Evolutionary conservation across 2,888 invertebrate species (phyloP), one percentile per base, ranked within the genome.

Genomic region (Plagodis dolabraria): DNA sequence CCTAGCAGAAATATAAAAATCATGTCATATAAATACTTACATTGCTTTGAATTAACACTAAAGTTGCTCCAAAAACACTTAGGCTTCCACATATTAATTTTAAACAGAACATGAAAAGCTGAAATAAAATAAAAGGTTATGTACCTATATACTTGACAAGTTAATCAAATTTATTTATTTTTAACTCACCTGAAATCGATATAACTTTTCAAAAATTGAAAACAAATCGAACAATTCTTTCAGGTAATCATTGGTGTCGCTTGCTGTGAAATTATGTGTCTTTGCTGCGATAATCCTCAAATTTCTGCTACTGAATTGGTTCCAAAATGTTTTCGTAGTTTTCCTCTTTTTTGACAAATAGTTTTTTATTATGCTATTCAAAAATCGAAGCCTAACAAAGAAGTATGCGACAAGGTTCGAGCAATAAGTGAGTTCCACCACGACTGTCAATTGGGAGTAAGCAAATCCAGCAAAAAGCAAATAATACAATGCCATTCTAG

Each of bases 301-400:
- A 5, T 62, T 47, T 46, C 67, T 52, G 5, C 51, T 38, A 9
- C 53, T 49, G 5, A 53, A 36, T 22, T 43, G 6, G 22, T 40
- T 33, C 0, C 7, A 9, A 51, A 33, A 12, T 40, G 42, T 40
- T 2, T 36, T 52, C 36, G 11, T 33, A 5, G 4, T 55, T 0
- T 12, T 62, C 40, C 60, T 64, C 43, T 65, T 63, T 36, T 52
- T 61, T 40, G 73, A 66, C 40, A 85, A 68, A 61, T 83, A 78
- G 46, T 83, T 86, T 8, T 61, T 64, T 35, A 88, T 72, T 5
- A 87, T 79, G 7, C 74, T 67, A 60, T 89, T 89, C 1, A 87
- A 63, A 50, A 81, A 82, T 6, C 75, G 73, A 2, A 83, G 50
- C 33, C 86, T 77, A 11, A 79, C 44, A 34, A 68, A 70, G 55